A percentile compares a stretch with the other conserved stretches of the same genome.
Evolutionary conservation across 2,888 invertebrate genomes (phyloP).

Genomic region (Cyclophora punctaria): DNA sequence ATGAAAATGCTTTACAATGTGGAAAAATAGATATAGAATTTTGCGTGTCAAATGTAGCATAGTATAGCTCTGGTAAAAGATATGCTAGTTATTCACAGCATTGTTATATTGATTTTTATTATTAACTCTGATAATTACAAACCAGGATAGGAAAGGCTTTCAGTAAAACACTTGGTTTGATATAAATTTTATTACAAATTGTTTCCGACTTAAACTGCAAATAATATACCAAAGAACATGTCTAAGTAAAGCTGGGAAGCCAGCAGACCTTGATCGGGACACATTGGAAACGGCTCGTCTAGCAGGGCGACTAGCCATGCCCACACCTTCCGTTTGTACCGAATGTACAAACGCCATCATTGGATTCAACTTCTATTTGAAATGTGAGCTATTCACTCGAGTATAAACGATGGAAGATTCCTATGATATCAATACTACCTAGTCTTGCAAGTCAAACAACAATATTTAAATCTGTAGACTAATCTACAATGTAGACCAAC

Average conservation of each 20-base stretch:
- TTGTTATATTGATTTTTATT: too few relatives aligned
- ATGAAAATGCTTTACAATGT: too few relatives aligned
- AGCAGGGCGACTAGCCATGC: constrained; percentile 12
- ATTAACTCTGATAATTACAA: too few relatives aligned
- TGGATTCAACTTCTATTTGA: not conserved
- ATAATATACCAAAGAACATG: constrained; percentile 63
- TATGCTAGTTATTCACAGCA: too few relatives aligned
- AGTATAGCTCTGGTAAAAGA: too few relatives aligned
- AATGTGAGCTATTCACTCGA: too few relatives aligned
- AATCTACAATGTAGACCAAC: constrained; percentile 38
- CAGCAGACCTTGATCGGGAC: constrained; percentile 51
- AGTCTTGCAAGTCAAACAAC: too few relatives aligned
- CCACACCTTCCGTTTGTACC: not conserved
- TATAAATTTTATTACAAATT: constrained; percentile 74
- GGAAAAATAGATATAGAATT: too few relatives aligned
- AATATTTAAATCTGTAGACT: constrained; percentile 17
- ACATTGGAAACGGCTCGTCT: constrained; percentile 49
- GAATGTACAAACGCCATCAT: too few relatives aligned
- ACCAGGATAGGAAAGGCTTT: not conserved
- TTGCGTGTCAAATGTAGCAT: too few relatives aligned
- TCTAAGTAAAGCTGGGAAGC: constrained; percentile 51
- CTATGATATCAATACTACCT: constrained; percentile 8
- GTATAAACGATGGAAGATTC: constrained; percentile 1
- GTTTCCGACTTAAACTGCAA: constrained; percentile 67
- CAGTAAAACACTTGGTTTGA: constrained; percentile 49